Base-by-base conservation (phyloP, 2,888 invertebrate species). In the Pseudoips prasinana region DNA sequence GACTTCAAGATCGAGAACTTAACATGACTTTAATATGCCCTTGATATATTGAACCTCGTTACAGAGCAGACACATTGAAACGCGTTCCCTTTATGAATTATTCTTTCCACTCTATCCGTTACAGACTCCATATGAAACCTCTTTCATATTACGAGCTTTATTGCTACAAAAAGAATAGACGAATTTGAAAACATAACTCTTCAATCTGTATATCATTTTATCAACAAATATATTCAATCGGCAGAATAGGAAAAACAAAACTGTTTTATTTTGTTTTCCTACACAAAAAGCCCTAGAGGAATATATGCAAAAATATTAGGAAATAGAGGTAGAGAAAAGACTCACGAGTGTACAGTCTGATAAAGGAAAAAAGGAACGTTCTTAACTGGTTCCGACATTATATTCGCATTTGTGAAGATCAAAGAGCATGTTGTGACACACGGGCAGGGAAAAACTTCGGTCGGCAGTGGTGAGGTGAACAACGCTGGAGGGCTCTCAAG, bases 361-460 rank as follows among this genome's bases (percentile, higher is more conserved):
- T 80, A 80, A 78, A 74, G 67, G 69, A 58, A 70, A 74, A 53
- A 77, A 62, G 68, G 64, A 72, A 71, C 69, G 66, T 64, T 71
- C 75, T 72, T 82, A 84, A 83, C 81, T 67, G 77, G 77, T 79
- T 75, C 68, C 73, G 72, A 85, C 80, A 86, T 85, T 85, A 84
- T 83, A 82, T 86, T 86, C 85, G 75, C 84, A 81, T 87, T 84
- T 84, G 82, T 64, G 73, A 68, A 86, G 88, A 88, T 88, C 88
- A 88, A 88, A 87, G 86, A 79, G 73, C 68, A 72, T 78, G 80
- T 82, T 82, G 78, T 80, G 84, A 82, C 79, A 80, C 70, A 77
- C 73, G 66, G 67, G 47, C 64, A 52, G 49, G 68, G 63, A 77
- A 82, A 83, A 86, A 81, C 74, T 83, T 81, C 43, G 63, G 68